Conservation (phyloP, 2,888 invertebrate genomes). For the Lissocephala sabroskyi region DNA sequence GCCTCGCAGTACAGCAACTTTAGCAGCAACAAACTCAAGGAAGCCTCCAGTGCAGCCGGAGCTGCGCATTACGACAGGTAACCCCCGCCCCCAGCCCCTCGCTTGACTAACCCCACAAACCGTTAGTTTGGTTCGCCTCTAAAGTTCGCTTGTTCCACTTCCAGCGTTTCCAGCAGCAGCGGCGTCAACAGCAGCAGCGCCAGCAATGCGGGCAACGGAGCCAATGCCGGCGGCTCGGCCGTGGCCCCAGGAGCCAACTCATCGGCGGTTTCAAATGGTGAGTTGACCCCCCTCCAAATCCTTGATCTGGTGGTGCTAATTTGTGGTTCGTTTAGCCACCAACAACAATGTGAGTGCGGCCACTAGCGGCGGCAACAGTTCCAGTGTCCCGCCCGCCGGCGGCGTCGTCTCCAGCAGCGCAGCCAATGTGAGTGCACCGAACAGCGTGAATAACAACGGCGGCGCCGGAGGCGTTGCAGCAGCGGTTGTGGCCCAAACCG, state of each 20-base stretch:
- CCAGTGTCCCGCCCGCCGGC: no score
- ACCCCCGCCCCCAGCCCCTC: background rate
- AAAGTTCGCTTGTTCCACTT: conserved; percentile 11
- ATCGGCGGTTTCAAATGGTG: conserved; percentile 66
- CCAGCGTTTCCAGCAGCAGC: conserved; percentile 69
- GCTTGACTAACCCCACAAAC: background rate
- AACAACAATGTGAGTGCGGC: conserved; percentile 54
- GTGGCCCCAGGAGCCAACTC: conserved; percentile 57
- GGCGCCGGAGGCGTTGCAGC: conserved; percentile 55
- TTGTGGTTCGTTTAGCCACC: conserved; percentile 46
- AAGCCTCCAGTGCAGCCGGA: conserved; percentile 68
- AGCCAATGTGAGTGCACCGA: conserved; percentile 34
- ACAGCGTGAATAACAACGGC: conserved; percentile 38
- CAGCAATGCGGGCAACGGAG: conserved; percentile 55
- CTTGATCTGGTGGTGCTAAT: background rate
- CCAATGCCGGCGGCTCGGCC: conserved; percentile 55
- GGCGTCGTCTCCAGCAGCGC: conserved; percentile 47
- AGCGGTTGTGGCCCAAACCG: conserved; percentile 56
- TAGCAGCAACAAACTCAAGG: conserved; percentile 73
- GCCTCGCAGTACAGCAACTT: conserved; percentile 73
- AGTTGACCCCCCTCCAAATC: conserved; percentile 59
- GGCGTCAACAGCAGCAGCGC: conserved; percentile 67
- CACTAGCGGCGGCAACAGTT: no score
- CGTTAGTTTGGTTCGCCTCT: background rate
- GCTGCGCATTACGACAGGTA: conserved; percentile 72